phyloP scores from a whole-genome alignment of 2,113 vertebrate species.

The Mus spicilegus region DNA sequence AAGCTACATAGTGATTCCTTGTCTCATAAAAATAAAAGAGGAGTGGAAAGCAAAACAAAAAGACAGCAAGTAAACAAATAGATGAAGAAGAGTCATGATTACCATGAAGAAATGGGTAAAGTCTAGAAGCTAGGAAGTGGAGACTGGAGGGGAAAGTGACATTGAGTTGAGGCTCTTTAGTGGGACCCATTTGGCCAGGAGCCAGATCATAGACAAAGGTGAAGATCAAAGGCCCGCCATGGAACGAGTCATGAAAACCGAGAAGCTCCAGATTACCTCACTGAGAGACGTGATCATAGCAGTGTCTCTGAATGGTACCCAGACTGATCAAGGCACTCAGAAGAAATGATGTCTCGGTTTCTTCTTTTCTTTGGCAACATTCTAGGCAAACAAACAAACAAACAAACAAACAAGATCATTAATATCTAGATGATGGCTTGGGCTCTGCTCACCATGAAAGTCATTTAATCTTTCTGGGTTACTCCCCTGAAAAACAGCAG shows the following conservation, averaged over 20 bases:
- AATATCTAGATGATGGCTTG: neutral
- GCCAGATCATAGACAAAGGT: neutral
- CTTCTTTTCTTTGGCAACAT: neutral
- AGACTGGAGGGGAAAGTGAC: too few relatives aligned
- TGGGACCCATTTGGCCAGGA: neutral
- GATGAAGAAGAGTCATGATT: neutral
- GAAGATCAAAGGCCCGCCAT: neutral
- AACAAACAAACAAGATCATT: neutral
- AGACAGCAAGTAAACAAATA: neutral
- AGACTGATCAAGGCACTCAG: neutral
- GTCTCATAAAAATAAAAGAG: neutral
- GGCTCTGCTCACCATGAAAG: neutral
- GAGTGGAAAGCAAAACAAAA: neutral
- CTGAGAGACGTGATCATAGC: slow-evolving; percentile 59
- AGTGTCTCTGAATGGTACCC: slow-evolving; percentile 54
- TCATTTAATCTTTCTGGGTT: slow-evolving; percentile 30
- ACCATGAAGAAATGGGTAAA: neutral
- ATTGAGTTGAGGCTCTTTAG: neutral
- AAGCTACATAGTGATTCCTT: neutral
- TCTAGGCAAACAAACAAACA: neutral
- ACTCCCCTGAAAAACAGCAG: neutral
- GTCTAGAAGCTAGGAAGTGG: rapidly evolving
- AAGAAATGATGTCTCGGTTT: too few relatives aligned
- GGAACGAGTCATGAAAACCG: neutral
- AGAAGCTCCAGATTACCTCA: neutral